Conservation (phyloP, 2,888 invertebrate species). For the Dromius quadrimaculatus region DNA sequence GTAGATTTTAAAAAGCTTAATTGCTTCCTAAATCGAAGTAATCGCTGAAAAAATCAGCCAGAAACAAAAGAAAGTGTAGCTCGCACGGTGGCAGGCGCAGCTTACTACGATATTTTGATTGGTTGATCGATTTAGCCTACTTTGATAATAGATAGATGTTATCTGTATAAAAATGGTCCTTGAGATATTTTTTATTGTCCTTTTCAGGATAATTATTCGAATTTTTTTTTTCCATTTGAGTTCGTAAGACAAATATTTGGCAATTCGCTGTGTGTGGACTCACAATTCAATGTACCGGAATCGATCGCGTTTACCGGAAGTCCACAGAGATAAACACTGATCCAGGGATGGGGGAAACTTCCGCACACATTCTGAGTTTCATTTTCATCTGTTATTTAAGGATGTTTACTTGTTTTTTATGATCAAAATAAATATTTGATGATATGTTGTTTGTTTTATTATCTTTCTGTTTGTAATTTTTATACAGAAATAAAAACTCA, state of each 20-base stretch:
- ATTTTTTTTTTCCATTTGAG: background rate
- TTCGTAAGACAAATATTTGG: too few species aligned
- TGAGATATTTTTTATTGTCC: background rate
- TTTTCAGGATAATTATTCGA: too few species aligned
- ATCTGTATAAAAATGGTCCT: conserved; percentile 9
- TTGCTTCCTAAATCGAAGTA: too few species aligned
- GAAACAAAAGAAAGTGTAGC: background rate
- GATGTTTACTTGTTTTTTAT: background rate
- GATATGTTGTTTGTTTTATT: background rate
- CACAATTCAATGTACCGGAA: background rate
- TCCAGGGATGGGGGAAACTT: background rate
- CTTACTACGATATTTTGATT: background rate
- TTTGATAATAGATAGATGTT: conserved; percentile 36
- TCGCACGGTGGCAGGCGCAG: background rate
- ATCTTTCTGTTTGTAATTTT: background rate
- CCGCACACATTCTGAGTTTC: background rate
- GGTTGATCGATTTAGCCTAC: conserved; percentile 36
- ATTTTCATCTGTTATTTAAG: background rate
- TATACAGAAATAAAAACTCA: conserved; percentile 55
- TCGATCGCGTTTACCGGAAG: background rate
- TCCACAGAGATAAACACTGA: background rate
- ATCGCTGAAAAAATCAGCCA: background rate
- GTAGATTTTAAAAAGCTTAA: too few species aligned
- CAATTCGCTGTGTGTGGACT: too few species aligned
- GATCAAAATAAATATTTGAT: too few species aligned